phyloP scores from a whole-genome alignment of 2,113 vertebrate species.

The Zosterops lateralis region DNA sequence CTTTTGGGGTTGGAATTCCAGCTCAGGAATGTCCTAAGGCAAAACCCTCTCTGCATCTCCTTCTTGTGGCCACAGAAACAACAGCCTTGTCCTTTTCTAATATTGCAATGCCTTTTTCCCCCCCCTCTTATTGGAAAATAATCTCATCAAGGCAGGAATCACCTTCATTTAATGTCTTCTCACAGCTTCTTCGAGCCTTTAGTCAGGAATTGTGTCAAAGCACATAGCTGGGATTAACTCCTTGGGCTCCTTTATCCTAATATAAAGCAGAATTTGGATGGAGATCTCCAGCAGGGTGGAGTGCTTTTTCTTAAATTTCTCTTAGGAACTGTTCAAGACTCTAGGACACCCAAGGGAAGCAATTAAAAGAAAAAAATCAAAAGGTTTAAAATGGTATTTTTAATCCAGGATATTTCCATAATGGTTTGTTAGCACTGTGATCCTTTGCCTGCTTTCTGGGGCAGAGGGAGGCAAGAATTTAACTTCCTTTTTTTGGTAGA shows the following conservation, averaged over 20 bases:
- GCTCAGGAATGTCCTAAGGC: slow-evolving; percentile 32
- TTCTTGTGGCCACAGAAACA: not conserved
- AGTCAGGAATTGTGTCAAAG: not conserved
- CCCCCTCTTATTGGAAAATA: not conserved
- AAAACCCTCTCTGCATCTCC: not conserved
- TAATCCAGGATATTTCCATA: not conserved
- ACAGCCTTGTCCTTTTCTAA: not conserved
- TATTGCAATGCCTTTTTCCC: not conserved
- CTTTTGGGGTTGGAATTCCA: slow-evolving; percentile 35
- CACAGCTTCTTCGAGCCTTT: not conserved
- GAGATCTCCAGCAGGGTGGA: not conserved
- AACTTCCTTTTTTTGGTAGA: not conserved
- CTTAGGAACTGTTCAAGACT: not conserved
- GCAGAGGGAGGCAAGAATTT: not conserved
- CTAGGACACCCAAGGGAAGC: not conserved
- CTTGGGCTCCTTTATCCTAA: not conserved
- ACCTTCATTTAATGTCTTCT: slow-evolving; percentile 28
- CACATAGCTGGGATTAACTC: slow-evolving; percentile 19
- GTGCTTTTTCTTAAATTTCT: not conserved
- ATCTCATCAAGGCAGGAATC: slow-evolving; percentile 16
- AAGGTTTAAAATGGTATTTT: not conserved
- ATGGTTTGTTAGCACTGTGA: not conserved
- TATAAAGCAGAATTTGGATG: not conserved
- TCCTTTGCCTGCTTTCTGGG: not conserved
- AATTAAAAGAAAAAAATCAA: not conserved